Evolutionary conservation across 53 echinoderm and acorn worm species (phyloP).

Genomic region (Echinarachnius parma): DNA sequence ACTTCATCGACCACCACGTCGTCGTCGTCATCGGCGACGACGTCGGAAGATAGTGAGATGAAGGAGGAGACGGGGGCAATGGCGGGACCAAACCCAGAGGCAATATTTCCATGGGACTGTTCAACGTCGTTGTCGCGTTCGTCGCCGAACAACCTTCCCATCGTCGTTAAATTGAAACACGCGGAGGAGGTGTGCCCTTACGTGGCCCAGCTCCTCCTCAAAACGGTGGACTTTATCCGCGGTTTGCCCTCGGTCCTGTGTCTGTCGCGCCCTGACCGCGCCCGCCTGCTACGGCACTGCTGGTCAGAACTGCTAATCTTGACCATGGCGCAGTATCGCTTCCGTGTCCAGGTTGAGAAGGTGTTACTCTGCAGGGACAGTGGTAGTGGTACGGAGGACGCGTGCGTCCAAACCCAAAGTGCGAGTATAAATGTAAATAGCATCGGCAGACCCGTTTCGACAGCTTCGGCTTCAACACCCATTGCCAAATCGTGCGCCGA

Average conservation of each 20-base stretch:
- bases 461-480: not conserved
- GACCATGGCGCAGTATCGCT: slow-evolving; percentile 89
- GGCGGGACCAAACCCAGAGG: slow-evolving; percentile 19
- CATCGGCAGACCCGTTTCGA: not conserved
- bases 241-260: slow-evolving; percentile 74
- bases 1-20: slow-evolving; percentile 40
- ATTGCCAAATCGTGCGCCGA: slow-evolving; percentile 19
- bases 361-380: slow-evolving; percentile 39
- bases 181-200: slow-evolving; percentile 81
- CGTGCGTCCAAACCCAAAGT: not conserved
- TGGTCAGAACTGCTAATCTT: slow-evolving; percentile 97
- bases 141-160: slow-evolving; percentile 51
- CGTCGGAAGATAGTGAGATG: not conserved
- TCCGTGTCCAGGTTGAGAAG: slow-evolving; percentile 70
- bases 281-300: slow-evolving; percentile 82
- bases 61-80: not conserved
- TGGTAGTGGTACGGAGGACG: not conserved
- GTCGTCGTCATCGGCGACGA: slow-evolving; percentile 41
- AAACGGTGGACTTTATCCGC: slow-evolving; percentile 91
- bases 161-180: slow-evolving; percentile 72
- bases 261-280: slow-evolving; percentile 71
- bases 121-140: slow-evolving; percentile 7
- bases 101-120: slow-evolving; percentile 46
- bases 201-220: slow-evolving; percentile 89
- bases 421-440: slow-evolving; percentile 37